Evolutionary conservation across 2,113 vertebrate genomes (phyloP).

Genomic region (Damaliscus lunatus): DNA sequence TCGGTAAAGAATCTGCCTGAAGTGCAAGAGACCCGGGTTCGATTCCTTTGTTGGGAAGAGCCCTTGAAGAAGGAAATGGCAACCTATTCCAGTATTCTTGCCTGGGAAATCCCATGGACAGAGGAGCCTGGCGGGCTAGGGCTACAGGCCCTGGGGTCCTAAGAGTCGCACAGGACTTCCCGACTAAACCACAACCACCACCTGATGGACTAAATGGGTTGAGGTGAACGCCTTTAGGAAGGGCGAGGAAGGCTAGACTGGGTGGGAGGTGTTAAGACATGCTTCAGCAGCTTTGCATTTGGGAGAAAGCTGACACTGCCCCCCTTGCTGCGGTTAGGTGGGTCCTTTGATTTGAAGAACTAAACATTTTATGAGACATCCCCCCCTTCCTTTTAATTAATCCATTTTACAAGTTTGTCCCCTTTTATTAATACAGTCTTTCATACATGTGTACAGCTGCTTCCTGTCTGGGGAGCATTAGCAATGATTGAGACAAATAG

Average conservation of each 20-base stretch:
- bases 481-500: not conserved
- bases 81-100: not conserved
- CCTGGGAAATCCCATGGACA: not conserved
- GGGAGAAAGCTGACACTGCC: not conserved
- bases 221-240: no score
- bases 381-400: no score
- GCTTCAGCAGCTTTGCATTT: not conserved
- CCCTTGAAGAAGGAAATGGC: not conserved
- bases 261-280: not conserved
- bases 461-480: not conserved
- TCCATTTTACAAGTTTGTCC: no score
- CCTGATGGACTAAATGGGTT: not conserved
- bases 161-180: not conserved
- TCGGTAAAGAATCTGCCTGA: not conserved
- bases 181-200: not conserved
- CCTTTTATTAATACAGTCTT: not conserved
- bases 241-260: not conserved
- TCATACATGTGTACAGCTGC: not conserved
- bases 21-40: not conserved
- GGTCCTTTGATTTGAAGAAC: not conserved
- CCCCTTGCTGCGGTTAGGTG: no score
- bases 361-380: not conserved
- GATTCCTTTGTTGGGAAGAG: not conserved
- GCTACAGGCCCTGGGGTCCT: not conserved
- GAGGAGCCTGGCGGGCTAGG: not conserved